phyloP scores from a whole-genome alignment of 2,888 invertebrate genomes.

The Stictocephala bisonia region DNA sequence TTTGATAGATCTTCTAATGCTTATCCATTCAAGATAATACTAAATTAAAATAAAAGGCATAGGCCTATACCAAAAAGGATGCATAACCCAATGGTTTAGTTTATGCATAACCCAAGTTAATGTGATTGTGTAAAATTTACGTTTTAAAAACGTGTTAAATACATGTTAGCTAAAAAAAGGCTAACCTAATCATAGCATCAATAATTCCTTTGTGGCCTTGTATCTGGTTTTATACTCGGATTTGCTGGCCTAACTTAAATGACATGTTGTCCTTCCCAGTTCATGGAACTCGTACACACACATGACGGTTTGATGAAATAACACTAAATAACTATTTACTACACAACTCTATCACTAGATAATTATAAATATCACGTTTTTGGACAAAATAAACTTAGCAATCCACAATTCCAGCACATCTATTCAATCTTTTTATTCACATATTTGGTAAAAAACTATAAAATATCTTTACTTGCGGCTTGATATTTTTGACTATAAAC shows the following conservation, averaged over 20 bases:
- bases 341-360: neutral
- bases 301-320: constrained; percentile 32
- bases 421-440: constrained; percentile 28
- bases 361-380: neutral
- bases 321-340: neutral
- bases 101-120: no score
- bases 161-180: no score
- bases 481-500: constrained; percentile 57
- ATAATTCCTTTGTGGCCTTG: constrained; percentile 51
- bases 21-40: no score
- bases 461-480: constrained; percentile 54
- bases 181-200: constrained; percentile 42
- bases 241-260: constrained; percentile 52
- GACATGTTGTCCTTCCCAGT: constrained; percentile 57
- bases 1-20: no score
- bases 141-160: no score
- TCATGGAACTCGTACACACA: constrained; percentile 52
- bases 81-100: no score
- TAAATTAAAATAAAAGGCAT: no score
- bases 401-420: constrained; percentile 33
- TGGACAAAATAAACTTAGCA: neutral
- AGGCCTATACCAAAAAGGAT: no score
- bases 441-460: constrained; percentile 36
- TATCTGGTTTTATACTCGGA: constrained; percentile 19
- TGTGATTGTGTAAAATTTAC: no score